phyloP scores from a whole-genome alignment of 2,888 invertebrate genomes.

The Crepidodera aurea region DNA sequence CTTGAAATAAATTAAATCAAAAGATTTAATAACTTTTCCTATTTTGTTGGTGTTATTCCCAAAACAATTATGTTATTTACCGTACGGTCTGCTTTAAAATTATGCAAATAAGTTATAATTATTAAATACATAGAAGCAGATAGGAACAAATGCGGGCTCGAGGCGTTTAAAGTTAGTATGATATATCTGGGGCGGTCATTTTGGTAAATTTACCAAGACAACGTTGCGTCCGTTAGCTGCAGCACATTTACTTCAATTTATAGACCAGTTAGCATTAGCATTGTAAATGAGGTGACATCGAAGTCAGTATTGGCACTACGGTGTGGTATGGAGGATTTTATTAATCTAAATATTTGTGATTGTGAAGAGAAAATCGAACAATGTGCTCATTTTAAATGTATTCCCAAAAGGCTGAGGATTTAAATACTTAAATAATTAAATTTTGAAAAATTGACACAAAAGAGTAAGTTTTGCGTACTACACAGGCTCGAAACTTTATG shows the following conservation, averaged over 20 bases:
- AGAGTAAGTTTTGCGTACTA: too few relatives aligned
- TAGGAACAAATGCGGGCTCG: not conserved
- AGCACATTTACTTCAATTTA: slow-evolving; percentile 51
- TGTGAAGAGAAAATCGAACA: too few relatives aligned
- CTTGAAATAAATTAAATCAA: too few relatives aligned
- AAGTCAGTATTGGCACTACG: slow-evolving; percentile 11
- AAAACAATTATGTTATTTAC: too few relatives aligned
- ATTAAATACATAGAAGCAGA: not conserved
- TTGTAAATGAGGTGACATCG: slow-evolving; percentile 53
- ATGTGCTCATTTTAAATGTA: too few relatives aligned
- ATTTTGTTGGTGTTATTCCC: too few relatives aligned
- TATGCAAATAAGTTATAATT: slow-evolving; percentile 2
- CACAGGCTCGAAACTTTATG: too few relatives aligned
- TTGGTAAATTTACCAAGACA: slow-evolving; percentile 44
- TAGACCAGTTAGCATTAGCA: slow-evolving; percentile 55
- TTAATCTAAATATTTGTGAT: too few relatives aligned
- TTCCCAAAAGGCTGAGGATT: too few relatives aligned
- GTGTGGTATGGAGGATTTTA: not conserved
- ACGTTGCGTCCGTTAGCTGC: slow-evolving; percentile 47
- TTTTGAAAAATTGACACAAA: too few relatives aligned
- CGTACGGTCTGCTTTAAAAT: not conserved
- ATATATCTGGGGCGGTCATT: slow-evolving; percentile 46
- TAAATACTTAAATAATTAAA: too few relatives aligned
- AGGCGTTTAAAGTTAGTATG: slow-evolving; percentile 39
- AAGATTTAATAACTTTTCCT: too few relatives aligned